Evolutionary conservation across 2,888 invertebrate species (phyloP), one percentile per base, ranked within the genome.

Genomic region (Atethmia centrago): DNA sequence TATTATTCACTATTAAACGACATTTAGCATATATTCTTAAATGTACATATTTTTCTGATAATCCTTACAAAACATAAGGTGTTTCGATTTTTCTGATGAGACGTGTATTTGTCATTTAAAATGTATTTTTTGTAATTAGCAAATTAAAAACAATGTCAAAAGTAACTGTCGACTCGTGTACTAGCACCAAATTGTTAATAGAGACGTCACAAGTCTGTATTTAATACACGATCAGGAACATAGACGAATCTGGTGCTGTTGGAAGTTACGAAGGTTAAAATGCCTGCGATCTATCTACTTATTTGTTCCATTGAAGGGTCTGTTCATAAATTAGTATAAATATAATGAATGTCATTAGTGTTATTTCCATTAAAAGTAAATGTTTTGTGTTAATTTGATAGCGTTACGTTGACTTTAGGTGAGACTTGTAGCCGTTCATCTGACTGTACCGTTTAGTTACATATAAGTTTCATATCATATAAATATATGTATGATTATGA

Each of bases 391-490:
- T 92, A 85, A 51, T 92, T 91, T 90, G 79, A 89, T 93, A 93
- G 92, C 74, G 77, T 93, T 93, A 88, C 90, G 91, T 94, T 94
- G 89, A 89, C 81, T 88, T 87, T 92, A 92, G 91, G 87, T 86
- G 86, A 83, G 85, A 89, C 84, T 88, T 85, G 90, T 91, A 92
- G 91, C 87, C 85, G 87, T 87, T 87, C 84, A 87, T 83, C 79
- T 80, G 79, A 79, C 77, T 78, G 78, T 86, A 83, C 66, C 31
- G 67, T 88, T 91, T 84, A 87, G 87, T 91, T 91, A 77, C 79
- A 71, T 79, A 92, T 95, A 90, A 93, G 94, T 96, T 96, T 96
- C 96, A 96, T 96, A 96, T 96, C 96, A 95, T 96, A 96, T 95
- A 95, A 96, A 96, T 96, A 96, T 96, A 95, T 94, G 86, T 91